Evolutionary conservation across 2,113 vertebrate species (phyloP).

Genomic region (Garra rufa): DNA sequence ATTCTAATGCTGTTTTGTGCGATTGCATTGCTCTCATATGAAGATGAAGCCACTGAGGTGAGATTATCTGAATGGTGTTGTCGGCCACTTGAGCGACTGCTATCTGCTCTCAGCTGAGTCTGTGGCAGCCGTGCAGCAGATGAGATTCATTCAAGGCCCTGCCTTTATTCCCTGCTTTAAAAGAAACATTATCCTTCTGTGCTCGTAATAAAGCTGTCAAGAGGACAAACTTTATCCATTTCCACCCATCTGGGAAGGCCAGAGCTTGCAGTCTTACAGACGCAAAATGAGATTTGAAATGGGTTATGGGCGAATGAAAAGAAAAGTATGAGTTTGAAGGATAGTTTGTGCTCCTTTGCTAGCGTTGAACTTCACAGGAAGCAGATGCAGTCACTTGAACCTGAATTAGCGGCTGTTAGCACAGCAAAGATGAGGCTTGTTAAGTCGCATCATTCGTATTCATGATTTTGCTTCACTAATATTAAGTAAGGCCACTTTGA

Average conservation of each 20-base stretch:
- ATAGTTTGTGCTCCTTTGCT: too few species aligned
- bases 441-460: background rate
- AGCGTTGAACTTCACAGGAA: too few species aligned
- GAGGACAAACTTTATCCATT: background rate
- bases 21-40: background rate
- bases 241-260: background rate
- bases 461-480: constrained; percentile 35
- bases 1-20: background rate
- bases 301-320: background rate
- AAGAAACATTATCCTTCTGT: constrained; percentile 8
- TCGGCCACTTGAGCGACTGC: background rate
- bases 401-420: constrained; percentile 36
- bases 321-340: background rate
- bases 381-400: constrained; percentile 12
- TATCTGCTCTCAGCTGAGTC: background rate
- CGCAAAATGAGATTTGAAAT: background rate
- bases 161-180: constrained; percentile 34
- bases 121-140: background rate
- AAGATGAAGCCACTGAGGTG: background rate
- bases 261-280: background rate
- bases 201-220: constrained; percentile 47
- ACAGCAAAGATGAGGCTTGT: background rate
- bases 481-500: constrained; percentile 20
- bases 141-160: constrained; percentile 32
- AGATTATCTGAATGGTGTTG: background rate